Conservation (phyloP, 2,113 vertebrate genomes). For the Pica pica region DNA sequence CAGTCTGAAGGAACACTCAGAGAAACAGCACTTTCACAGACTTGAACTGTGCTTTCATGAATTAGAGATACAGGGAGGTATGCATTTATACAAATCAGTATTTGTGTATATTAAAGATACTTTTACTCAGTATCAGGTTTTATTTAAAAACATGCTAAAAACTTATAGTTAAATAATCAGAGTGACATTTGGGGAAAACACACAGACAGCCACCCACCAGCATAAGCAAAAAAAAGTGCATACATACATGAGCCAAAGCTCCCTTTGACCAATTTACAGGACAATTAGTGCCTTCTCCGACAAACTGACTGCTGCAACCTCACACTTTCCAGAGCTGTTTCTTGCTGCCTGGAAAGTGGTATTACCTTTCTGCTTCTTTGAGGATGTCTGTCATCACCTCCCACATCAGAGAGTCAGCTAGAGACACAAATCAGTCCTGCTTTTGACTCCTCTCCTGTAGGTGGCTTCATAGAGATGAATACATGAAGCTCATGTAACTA, state of each 20-base stretch:
- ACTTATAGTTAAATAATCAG: slow-evolving; percentile 63
- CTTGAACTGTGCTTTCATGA: slow-evolving; percentile 17
- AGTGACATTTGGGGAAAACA: slow-evolving; percentile 49
- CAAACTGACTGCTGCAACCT: background rate
- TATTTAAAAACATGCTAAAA: slow-evolving; percentile 83
- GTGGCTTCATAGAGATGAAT: slow-evolving; percentile 23
- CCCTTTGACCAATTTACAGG: background rate
- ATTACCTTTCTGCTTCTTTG: background rate
- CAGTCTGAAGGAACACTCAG: background rate
- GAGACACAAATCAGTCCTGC: slow-evolving; percentile 1
- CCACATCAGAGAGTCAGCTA: background rate
- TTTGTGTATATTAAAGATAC: slow-evolving; percentile 58
- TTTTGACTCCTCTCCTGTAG: background rate
- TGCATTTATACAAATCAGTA: slow-evolving; percentile 37
- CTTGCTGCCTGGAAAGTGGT: background rate
- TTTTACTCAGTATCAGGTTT: slow-evolving; percentile 66
- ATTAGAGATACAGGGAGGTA: slow-evolving; percentile 26
- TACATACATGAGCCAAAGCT: slow-evolving; percentile 41
- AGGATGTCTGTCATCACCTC: background rate
- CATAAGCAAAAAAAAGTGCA: slow-evolving; percentile 72
- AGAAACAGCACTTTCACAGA: slow-evolving; percentile 18
- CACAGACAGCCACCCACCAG: slow-evolving; percentile 39
- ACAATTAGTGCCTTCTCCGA: background rate
- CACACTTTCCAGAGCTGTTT: background rate
- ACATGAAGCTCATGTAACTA: slow-evolving; percentile 26